Base-by-base conservation (phyloP, 2,113 vertebrate genomes). In the Laticauda colubrina region DNA sequence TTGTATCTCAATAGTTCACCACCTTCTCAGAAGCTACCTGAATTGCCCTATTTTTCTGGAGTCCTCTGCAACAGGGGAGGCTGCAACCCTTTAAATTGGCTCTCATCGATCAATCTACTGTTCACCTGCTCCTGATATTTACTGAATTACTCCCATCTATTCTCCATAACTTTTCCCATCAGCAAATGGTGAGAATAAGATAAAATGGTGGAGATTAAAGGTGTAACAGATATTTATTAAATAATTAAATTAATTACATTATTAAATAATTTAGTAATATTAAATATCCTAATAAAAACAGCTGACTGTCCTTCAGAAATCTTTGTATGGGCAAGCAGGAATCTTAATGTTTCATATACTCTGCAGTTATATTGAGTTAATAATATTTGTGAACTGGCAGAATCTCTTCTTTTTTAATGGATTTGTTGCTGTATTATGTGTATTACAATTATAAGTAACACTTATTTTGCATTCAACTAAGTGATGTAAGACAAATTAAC, bases 401-500 rank as follows among this genome's bases (percentile, higher is more conserved):
- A 75, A 39, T 20, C 15, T 34, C n/a, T 81, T 81, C 5, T 75
- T 75, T 75, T 15, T n/a, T 26, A 29, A 64, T 11, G 59, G 53
- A 64, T 94, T 93, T 92, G 75, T 61, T 92, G 3, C 15, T 92
- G 18, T 92, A 55, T 88, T 92, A 39, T 75, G 61, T 81, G 61
- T 69, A 69, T 14, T 69, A n/a, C 61, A 69, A n/a, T n/a, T n/a
- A n/a, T 14, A 61, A 26, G 57, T 61, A 26, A 61, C 9, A 10
- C 69, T 75, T 88, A 53, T 55, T 69, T 75, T 43, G 23, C 54
- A 81, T 45, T 92, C n/a, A 69, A 51, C 59, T 88, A 92, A 88
- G n/a, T 88, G 86, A 55, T 43, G 21, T 53, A 64, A 55, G 11
- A 69, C n/a, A 55, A 69, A 88, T 39, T 43, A 61, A 91, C n/a